These are phyloP conservation scores for Podiceps cristatus DNA, from an alignment of 2,113 vertebrate genomes.

Conservation along the genomic window DNA sequence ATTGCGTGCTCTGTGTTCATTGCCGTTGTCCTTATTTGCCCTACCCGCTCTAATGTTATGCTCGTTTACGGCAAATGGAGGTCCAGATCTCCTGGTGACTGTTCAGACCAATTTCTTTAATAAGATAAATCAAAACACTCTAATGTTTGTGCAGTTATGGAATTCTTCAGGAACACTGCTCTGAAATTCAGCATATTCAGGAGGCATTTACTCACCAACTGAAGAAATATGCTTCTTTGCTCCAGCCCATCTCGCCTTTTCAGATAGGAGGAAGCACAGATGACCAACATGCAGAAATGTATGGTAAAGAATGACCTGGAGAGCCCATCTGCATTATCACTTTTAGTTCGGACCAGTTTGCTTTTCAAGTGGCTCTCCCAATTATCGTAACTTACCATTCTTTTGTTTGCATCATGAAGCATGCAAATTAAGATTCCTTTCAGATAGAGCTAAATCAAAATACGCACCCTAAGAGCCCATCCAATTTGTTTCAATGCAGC, in stretches of 20 bases:
- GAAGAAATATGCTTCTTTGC: background rate
- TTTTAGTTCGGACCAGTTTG: background rate
- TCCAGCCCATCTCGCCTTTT: background rate
- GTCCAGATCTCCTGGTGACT: background rate
- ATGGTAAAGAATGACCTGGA: background rate
- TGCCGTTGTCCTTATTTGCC: background rate
- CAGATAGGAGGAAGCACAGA: background rate
- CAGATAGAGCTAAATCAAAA: background rate
- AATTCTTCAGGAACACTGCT: background rate
- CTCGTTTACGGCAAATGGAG: background rate
- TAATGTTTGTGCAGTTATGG: background rate
- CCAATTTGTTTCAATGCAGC: background rate
- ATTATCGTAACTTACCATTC: background rate
- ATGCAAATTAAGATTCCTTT: background rate
- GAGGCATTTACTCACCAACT: background rate
- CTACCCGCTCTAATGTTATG: background rate
- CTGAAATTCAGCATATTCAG: background rate
- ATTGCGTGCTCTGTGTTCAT: background rate
- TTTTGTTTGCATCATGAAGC: background rate
- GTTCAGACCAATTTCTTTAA: background rate
- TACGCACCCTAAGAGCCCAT: background rate
- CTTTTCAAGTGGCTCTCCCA: background rate
- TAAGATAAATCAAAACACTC: background rate
- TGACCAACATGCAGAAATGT: background rate
- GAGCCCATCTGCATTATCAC: background rate